Conservation (phyloP, 1,140 invertebrate genomes). For the Cepaea nemoralis region DNA sequence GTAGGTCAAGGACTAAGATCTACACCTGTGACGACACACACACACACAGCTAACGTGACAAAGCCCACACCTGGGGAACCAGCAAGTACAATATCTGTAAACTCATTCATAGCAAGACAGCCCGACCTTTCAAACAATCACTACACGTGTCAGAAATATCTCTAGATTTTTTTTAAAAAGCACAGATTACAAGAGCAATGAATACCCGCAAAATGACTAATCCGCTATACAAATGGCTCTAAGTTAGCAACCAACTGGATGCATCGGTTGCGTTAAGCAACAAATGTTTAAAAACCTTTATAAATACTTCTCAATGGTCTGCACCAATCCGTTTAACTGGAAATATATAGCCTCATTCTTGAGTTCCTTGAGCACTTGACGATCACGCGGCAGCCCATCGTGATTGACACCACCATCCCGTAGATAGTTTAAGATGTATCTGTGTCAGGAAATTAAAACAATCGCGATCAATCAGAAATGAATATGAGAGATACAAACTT, state of each 20-base stretch:
- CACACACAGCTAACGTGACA: too few relatives aligned
- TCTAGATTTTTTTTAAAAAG: neutral
- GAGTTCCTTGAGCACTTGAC: constrained; percentile 58
- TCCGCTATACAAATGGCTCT: neutral
- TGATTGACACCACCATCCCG: constrained; percentile 58
- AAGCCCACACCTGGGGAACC: too few relatives aligned
- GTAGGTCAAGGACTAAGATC: too few relatives aligned
- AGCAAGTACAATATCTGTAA: too few relatives aligned
- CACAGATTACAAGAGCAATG: neutral
- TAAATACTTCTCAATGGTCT: constrained; percentile 59
- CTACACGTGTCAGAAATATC: neutral
- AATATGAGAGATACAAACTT: constrained; percentile 3
- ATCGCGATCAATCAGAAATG: neutral
- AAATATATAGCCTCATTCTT: constrained; percentile 64
- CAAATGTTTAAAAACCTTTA: constrained; percentile 25
- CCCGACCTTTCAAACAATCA: neutral
- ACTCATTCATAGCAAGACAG: neutral
- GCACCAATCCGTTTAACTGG: constrained; percentile 58
- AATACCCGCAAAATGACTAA: neutral
- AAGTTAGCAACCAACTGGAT: neutral
- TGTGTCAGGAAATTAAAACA: neutral
- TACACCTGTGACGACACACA: too few relatives aligned
- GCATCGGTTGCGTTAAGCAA: neutral
- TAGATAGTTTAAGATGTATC: constrained; percentile 66
- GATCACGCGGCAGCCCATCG: constrained; percentile 57